Percentiles rank a stretch among this genome's conserved stretches.
Conservation (phyloP, 2,113 vertebrate genomes). For the Athene cunicularia region DNA sequence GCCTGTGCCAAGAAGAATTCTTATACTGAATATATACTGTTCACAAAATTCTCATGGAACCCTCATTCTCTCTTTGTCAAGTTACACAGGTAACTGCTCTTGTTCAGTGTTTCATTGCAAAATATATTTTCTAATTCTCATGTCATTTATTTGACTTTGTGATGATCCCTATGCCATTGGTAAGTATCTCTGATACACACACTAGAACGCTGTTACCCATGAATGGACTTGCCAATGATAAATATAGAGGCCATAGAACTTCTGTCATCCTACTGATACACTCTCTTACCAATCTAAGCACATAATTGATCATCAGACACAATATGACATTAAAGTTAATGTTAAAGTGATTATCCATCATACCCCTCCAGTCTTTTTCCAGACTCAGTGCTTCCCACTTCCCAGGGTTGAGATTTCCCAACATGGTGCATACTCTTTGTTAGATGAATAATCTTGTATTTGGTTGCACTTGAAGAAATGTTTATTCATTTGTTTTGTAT, state of each 20-base stretch:
- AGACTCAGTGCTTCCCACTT: background rate
- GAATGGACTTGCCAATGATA: background rate
- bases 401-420: background rate
- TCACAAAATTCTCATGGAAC: fast-evolving
- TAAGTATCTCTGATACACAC: background rate
- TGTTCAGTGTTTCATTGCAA: background rate
- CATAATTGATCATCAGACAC: background rate
- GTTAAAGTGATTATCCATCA: background rate
- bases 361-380: background rate
- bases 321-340: background rate
- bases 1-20: background rate
- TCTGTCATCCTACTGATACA: background rate
- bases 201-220: background rate
- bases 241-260: background rate
- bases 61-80: background rate
- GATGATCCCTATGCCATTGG: background rate
- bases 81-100: background rate
- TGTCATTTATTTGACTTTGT: background rate
- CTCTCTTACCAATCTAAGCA: background rate
- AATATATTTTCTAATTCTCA: background rate
- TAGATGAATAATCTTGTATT: background rate
- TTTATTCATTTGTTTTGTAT: background rate
- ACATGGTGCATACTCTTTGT: background rate
- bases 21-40: background rate
- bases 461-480: background rate